Evolutionary conservation across 2,888 invertebrate species (phyloP), one percentile per base, ranked within the genome.

Genomic region (Helicoverpa assulta): DNA sequence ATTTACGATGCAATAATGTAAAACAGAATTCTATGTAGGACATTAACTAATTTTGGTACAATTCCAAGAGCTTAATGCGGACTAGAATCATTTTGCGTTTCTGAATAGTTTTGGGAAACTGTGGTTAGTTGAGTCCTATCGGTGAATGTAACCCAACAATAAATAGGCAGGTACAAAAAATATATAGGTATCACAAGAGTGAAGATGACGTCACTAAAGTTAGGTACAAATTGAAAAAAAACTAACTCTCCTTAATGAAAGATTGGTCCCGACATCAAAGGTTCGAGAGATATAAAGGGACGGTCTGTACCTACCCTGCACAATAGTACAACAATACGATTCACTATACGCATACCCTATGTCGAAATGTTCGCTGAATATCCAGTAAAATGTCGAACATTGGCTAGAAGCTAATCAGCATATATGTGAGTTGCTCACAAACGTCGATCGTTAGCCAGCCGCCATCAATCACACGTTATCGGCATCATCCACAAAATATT

Each of bases 381-480:
- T 62, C 54, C 40, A 66, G 26, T 51, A 67, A 67, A 70, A 78
- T 60, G 68, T 47, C 61, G 67, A 76, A 76, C 73, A 56, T 70
- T 70, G 70, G 53, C 70, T 68, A 66, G 50, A 50, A 74, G 67
- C 74, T 72, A 82, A 85, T 78, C 80, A 77, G 70, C 68, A 65
- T 75, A 75, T 66, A 69, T 82, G 61, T 72, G 80, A 73, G 63
- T 70, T 47, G 62, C 64, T 80, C 73, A 72, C 81, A 71, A 76
- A 79, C 67, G 73, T 76, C 87, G 88, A 88, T 90, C 92, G 91
- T 92, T 92, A 91, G 85, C 85, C 80, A 76, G 70, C 77, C 82
- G 84, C 89, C 93, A 94, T 94, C 93, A 93, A 94, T 94, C 94
- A 94, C 89, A 86, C 90, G 91, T 92, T 93, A 94, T 93, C 94